phyloP scores from a whole-genome alignment of 1,140 invertebrate species.

The Meloidogyne exigua region DNA sequence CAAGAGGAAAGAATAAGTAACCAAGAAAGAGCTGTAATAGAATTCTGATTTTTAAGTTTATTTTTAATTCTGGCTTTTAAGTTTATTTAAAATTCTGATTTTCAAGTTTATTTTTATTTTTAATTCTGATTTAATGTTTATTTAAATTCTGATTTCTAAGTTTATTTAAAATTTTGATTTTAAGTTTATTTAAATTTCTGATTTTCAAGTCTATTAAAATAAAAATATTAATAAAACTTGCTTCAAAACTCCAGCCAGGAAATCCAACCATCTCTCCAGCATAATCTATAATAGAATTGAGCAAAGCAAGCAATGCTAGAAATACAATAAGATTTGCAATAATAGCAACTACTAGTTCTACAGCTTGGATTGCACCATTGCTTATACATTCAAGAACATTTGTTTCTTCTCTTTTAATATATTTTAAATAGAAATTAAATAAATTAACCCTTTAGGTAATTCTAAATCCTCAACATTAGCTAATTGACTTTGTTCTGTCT shows the following conservation, averaged over 20 bases:
- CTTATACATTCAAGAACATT: constrained; percentile 21
- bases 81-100: no score
- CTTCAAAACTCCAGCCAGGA: constrained; percentile 11
- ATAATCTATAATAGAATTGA: constrained; percentile 79
- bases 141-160: neutral
- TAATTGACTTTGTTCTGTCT: constrained; percentile 63
- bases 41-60: no score
- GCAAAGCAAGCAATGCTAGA: constrained; percentile 78
- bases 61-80: no score
- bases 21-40: constrained; percentile 67
- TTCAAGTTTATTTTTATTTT: neutral
- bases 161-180: neutral
- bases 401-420: constrained; percentile 14
- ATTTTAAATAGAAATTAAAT: neutral
- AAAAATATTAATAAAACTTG: no score
- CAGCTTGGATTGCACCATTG: constrained; percentile 72
- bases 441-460: constrained; percentile 38
- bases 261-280: constrained; percentile 74
- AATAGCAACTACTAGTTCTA: constrained; percentile 80
- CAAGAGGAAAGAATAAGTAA: constrained; percentile 80
- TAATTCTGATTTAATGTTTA: neutral
- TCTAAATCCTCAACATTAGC: constrained; percentile 53
- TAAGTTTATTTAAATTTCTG: neutral
- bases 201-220: neutral
- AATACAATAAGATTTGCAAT: constrained; percentile 88